Percentiles rank a stretch among this genome's conserved stretches.
phyloP scores from a whole-genome alignment of 1,140 invertebrate genomes.

The Scaptomyza hsui region DNA sequence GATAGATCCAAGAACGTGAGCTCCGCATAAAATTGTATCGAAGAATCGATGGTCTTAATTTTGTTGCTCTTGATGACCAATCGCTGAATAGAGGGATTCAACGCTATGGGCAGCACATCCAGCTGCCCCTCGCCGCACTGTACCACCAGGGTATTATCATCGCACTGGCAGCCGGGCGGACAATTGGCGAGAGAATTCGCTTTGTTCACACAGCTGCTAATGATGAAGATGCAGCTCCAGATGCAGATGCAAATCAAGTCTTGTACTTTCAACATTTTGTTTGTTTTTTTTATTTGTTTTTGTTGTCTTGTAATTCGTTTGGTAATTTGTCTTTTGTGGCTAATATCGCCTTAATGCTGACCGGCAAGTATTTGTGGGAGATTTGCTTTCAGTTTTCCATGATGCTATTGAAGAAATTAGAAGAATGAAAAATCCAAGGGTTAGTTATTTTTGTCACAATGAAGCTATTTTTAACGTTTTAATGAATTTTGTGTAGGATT shows the following conservation, averaged over 20 bases:
- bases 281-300: slow-evolving; percentile 18
- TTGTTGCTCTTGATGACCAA: slow-evolving; percentile 93
- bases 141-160: slow-evolving; percentile 94
- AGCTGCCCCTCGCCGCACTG: slow-evolving; percentile 93
- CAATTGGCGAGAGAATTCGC: slow-evolving; percentile 86
- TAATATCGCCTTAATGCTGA: slow-evolving; percentile 17
- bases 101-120: slow-evolving; percentile 94
- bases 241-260: slow-evolving; percentile 49
- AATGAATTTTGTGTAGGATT: slow-evolving; percentile 4
- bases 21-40: slow-evolving; percentile 94
- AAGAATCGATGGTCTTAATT: slow-evolving; percentile 94
- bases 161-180: slow-evolving; percentile 91
- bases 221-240: slow-evolving; percentile 41
- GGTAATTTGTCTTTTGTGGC: slow-evolving; percentile 32
- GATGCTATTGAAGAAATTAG: slow-evolving; percentile 50
- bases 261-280: slow-evolving; percentile 50
- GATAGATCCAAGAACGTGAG: slow-evolving; percentile 93
- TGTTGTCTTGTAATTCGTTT: slow-evolving; percentile 4
- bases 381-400: slow-evolving; percentile 64
- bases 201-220: slow-evolving; percentile 36
- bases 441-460: slow-evolving; percentile 44
- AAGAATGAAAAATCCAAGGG: slow-evolving; percentile 17
- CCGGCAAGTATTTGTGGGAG: slow-evolving; percentile 20
- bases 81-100: slow-evolving; percentile 94
- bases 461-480: slow-evolving; percentile 43